A percentile compares a stretch with the other conserved stretches of the same genome.
phyloP scores from a whole-genome alignment of 2,888 invertebrate species.

The Drosophila phalerata region DNA sequence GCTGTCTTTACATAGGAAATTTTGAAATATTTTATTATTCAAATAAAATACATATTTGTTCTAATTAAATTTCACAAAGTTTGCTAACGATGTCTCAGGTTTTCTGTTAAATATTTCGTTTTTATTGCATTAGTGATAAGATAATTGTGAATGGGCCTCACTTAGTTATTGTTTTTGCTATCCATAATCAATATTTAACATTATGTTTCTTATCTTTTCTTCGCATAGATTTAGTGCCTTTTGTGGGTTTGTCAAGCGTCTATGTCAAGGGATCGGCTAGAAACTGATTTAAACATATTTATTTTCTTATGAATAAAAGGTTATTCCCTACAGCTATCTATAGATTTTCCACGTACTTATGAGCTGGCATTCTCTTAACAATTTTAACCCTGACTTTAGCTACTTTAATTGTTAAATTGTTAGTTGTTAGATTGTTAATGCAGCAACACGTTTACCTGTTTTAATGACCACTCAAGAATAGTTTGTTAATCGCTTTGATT shows the following conservation, averaged over 20 bases:
- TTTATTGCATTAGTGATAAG: constrained; percentile 45
- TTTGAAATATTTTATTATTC: background rate
- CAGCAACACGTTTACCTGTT: constrained; percentile 21
- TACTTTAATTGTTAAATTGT: constrained; percentile 8
- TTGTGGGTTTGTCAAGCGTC: constrained; percentile 17
- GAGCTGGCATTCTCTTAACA: constrained; percentile 8
- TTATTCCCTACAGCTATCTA: background rate
- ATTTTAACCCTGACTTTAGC: constrained; percentile 20
- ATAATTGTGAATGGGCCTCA: constrained; percentile 33
- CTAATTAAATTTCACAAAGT: constrained; percentile 7
- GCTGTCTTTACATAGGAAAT: constrained; percentile 16
- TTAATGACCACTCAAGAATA: constrained; percentile 33
- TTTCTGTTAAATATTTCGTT: constrained; percentile 11
- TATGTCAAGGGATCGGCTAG: constrained; percentile 2
- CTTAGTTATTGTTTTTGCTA: constrained; percentile 23
- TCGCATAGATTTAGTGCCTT: constrained; percentile 1
- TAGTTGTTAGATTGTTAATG: constrained; percentile 20
- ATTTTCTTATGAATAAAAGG: background rate
- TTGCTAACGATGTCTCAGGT: constrained; percentile 2
- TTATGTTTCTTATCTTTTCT: constrained; percentile 18
- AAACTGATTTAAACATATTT: background rate
- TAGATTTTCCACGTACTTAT: constrained; percentile 8
- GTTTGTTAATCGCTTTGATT: constrained; percentile 30
- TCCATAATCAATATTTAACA: constrained; percentile 17
- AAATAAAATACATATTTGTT: background rate